These are phyloP conservation scores for Phymastichus coffea DNA, from an alignment of 1,140 invertebrate genomes.

Conservation along the genomic window DNA sequence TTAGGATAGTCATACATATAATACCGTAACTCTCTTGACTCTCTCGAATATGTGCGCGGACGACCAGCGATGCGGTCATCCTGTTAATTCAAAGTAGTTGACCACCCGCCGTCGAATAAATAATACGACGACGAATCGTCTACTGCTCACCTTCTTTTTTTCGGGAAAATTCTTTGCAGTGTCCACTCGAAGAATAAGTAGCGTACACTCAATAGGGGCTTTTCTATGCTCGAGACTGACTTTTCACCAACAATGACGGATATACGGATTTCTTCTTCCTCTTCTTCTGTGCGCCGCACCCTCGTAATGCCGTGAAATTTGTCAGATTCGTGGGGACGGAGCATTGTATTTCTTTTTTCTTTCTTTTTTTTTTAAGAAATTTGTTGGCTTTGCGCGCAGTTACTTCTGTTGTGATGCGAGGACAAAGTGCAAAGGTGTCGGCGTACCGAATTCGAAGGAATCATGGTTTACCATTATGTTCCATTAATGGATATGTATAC, in stretches of 20 bases:
- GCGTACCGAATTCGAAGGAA: neutral
- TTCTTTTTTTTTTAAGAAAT: too few relatives aligned
- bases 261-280: too few relatives aligned
- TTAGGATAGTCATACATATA: too few relatives aligned
- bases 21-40: too few relatives aligned
- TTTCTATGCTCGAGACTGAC: neutral
- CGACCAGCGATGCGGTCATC: too few relatives aligned
- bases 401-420: neutral
- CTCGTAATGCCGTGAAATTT: slow-evolving; percentile 21
- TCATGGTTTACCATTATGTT: slow-evolving; percentile 1
- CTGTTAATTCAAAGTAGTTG: too few relatives aligned
- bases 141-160: neutral
- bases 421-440: neutral
- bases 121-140: neutral
- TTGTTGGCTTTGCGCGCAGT: neutral
- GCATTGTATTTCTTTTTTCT: too few relatives aligned
- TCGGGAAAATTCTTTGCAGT: too few relatives aligned
- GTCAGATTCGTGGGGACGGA: neutral
- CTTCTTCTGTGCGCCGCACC: neutral
- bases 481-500: too few relatives aligned
- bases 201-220: neutral
- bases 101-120: neutral
- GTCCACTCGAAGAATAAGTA: neutral
- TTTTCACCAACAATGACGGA: too few relatives aligned
- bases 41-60: too few relatives aligned